A percentile compares a stretch with the other conserved stretches of the same genome.
Conservation (phyloP, 2,113 vertebrate species). For the Dissostichus mawsoni region DNA sequence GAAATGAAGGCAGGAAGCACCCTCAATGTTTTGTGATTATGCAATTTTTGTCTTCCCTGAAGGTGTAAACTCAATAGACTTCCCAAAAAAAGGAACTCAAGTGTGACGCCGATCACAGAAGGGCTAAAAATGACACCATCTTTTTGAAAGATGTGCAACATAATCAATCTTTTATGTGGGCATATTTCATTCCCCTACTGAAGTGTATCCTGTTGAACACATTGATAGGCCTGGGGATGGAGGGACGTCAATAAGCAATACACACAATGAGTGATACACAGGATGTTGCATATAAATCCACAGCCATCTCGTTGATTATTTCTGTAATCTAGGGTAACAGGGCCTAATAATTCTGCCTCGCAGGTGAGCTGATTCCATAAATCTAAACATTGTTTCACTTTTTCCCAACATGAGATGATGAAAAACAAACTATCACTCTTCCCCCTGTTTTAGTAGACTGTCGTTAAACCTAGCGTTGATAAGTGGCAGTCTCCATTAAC, state of each 20-base stretch:
- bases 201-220: slow-evolving; percentile 55
- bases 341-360: slow-evolving; percentile 75
- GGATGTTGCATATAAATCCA: slow-evolving; percentile 64
- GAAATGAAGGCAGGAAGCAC: no score
- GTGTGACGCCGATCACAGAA: not conserved
- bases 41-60: slow-evolving; percentile 18
- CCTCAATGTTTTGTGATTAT: slow-evolving; percentile 26
- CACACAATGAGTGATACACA: slow-evolving; percentile 54
- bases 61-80: slow-evolving; percentile 26
- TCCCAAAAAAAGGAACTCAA: slow-evolving; percentile 6
- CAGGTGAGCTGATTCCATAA: slow-evolving; percentile 71
- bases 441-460: slow-evolving; percentile 75
- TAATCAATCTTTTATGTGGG: slow-evolving; percentile 45
- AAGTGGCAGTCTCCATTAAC: slow-evolving; percentile 81
- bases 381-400: slow-evolving; percentile 73
- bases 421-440: slow-evolving; percentile 84
- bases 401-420: slow-evolving; percentile 70
- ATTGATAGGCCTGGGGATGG: slow-evolving; percentile 38
- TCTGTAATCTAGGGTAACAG: slow-evolving; percentile 77
- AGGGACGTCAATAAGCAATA: slow-evolving; percentile 60
- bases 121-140: slow-evolving; percentile 2
- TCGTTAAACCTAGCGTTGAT: slow-evolving; percentile 78
- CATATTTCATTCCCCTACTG: slow-evolving; percentile 41
- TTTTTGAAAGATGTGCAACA: not conserved
- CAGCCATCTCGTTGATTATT: slow-evolving; percentile 78